Conservation (phyloP, 2,797 vertebrate species). For the Clarias fuscus region DNA sequence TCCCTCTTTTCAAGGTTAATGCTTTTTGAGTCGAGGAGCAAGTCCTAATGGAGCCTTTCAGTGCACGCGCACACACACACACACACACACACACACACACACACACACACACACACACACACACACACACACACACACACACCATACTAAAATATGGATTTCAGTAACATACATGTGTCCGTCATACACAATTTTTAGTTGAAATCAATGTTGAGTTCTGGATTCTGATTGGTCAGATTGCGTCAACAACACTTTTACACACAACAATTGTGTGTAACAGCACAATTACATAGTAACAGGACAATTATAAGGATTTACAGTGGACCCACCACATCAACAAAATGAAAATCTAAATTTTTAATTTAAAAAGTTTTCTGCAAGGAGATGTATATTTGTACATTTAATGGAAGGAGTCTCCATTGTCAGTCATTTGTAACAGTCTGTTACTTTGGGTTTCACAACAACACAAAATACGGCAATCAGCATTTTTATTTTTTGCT, state of each 20-base stretch:
- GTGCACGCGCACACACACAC: conserved; percentile 33
- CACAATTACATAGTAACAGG: background rate
- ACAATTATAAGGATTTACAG: background rate
- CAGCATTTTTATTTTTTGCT: background rate
- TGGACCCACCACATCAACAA: too few relatives aligned
- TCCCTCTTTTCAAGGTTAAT: conserved; percentile 57
- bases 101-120: conserved; percentile 17
- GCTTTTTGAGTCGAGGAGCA: conserved; percentile 29
- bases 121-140: conserved; percentile 15
- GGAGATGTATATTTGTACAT: too few relatives aligned
- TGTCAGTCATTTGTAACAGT: background rate
- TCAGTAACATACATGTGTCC: background rate
- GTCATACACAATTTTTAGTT: background rate
- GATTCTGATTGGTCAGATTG: background rate
- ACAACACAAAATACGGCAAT: too few relatives aligned
- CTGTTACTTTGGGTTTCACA: background rate
- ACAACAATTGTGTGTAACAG: too few relatives aligned
- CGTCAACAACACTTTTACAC: too few relatives aligned
- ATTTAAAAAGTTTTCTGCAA: background rate
- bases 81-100: conserved; percentile 27
- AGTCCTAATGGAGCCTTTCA: conserved; percentile 36
- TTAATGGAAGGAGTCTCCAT: conserved; percentile 1
- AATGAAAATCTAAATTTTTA: too few relatives aligned
- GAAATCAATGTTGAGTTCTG: background rate
- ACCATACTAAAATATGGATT: background rate